Base-by-base conservation (phyloP, 2,888 invertebrate species). In the Lissocephala sabroskyi region DNA sequence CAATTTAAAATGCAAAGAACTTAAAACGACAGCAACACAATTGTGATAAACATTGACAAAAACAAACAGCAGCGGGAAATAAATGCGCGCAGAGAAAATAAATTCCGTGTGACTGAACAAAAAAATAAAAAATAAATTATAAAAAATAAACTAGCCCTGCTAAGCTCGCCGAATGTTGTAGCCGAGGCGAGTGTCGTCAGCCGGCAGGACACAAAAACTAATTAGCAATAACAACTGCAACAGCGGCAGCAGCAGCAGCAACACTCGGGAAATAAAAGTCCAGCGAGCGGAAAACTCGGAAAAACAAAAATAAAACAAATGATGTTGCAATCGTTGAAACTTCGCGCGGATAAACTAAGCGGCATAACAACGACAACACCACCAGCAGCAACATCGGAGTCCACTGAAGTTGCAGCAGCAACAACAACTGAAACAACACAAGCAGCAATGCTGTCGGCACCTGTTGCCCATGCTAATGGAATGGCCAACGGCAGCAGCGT, bases 291-390 rank as follows among this genome's bases (percentile, higher is more conserved):
- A 56, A 59, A 53, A 26, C 11, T 11, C 14, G 7, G 28, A 10
- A 17, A 26, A 40, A 41, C 14, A 28, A 32, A 66, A 67, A 56
- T 62, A 70, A 58, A 66, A 65, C 54, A 65, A 71, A 80, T 79
- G 68, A 82, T 82, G 82, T 76, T 82, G 79, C 83, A 83, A 73
- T 83, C 83, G 52, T 56, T 82, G 73, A 79, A 82, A 73, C 63
- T 82, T 74, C 71, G 66, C 57, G 73, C 80, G 59, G 82, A 82
- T 71, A 78, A 78, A 77, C 78, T 82, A 52, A 79, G 75, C 62
- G 78, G 70, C 61, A 71, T 71, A 57, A 29, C 62, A 49, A 37
- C 53, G 47, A 18, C 59, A 51, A 41, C 57, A 54, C n/a, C 57
- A 54, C n/a, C 61, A 48, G 35, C 56, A 58, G 47, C 53, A 53